Evolutionary conservation across 1,140 invertebrate genomes (phyloP).

Genomic region (Pogonomyrmex californicus): DNA sequence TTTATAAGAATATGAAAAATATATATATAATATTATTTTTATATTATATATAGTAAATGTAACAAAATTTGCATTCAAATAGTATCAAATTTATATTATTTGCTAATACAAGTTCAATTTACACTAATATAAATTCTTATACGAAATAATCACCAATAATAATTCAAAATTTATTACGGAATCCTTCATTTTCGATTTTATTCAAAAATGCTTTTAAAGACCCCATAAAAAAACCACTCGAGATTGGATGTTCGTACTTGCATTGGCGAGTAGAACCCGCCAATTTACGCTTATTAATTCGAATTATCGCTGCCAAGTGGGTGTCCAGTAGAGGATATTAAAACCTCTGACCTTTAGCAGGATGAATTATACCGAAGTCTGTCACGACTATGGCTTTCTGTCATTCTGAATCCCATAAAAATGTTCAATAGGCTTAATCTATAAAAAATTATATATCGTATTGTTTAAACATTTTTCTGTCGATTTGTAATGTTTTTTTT

Average conservation of each 20-base stretch:
- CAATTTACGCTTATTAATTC: slow-evolving; percentile 86
- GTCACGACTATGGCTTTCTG: slow-evolving; percentile 37
- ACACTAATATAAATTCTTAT: not conserved
- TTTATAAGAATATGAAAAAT: not conserved
- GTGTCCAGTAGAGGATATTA: slow-evolving; percentile 85
- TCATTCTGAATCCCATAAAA: slow-evolving; percentile 12
- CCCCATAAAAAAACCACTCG: not conserved
- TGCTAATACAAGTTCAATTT: too few species aligned
- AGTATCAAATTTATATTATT: not conserved
- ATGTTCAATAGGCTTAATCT: not conserved
- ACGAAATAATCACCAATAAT: not conserved
- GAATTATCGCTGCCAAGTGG: slow-evolving; percentile 85
- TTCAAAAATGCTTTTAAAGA: not conserved
- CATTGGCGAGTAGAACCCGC: slow-evolving; percentile 72
- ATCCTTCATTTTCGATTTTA: not conserved
- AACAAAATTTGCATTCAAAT: not conserved
- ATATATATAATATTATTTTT: slow-evolving; percentile 3
- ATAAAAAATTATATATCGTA: not conserved
- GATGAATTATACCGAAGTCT: slow-evolving; percentile 76
- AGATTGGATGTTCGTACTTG: slow-evolving; percentile 62
- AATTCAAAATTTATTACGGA: not conserved
- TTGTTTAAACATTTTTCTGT: not conserved
- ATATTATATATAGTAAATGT: not conserved
- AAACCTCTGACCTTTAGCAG: slow-evolving; percentile 86
- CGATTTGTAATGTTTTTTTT: not conserved